These are phyloP conservation scores for Sebastes wilsoni DNA, from an alignment of 2,797 vertebrate species.

Conservation along the genomic window DNA sequence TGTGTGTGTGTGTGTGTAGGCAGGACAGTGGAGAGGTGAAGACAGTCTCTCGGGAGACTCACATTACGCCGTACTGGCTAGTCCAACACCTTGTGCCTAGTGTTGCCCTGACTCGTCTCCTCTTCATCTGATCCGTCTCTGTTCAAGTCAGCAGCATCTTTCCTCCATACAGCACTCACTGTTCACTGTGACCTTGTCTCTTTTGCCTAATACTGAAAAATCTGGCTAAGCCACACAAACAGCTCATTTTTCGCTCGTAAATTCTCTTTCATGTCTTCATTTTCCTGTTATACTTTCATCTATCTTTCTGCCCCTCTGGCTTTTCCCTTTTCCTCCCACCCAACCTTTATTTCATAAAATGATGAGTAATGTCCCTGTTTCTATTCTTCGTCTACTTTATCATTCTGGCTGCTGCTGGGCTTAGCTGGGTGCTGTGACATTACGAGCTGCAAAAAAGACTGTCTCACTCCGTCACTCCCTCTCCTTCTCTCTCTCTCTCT, in stretches of 20 bases:
- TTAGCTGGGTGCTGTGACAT: conserved; percentile 21
- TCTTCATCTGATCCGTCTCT: conserved; percentile 24
- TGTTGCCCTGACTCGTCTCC: conserved; percentile 30
- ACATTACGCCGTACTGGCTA: conserved; percentile 46
- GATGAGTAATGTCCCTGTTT: conserved; percentile 21
- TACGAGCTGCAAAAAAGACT: conserved; percentile 15
- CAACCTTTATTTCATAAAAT: conserved; percentile 14
- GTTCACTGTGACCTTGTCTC: conserved; percentile 23
- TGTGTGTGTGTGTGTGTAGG: not conserved
- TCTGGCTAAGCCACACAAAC: not conserved
- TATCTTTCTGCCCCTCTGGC: not conserved
- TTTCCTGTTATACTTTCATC: not conserved
- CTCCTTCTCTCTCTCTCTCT: not conserved
- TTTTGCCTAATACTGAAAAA: conserved; percentile 7
- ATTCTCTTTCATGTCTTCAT: not conserved
- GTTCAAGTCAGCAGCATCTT: conserved; percentile 24
- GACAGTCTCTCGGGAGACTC: conserved; percentile 56
- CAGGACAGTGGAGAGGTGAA: conserved; percentile 45
- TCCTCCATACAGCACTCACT: not conserved
- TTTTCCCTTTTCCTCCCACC: not conserved
- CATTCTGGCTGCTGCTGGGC: conserved; percentile 5
- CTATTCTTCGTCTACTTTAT: conserved; percentile 27
- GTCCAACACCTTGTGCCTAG: conserved; percentile 20
- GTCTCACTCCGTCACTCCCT: not conserved
- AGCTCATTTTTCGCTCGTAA: not conserved